These are phyloP conservation scores for Lithodes maja DNA, from an alignment of 2,888 invertebrate species.

Conservation along the genomic window DNA sequence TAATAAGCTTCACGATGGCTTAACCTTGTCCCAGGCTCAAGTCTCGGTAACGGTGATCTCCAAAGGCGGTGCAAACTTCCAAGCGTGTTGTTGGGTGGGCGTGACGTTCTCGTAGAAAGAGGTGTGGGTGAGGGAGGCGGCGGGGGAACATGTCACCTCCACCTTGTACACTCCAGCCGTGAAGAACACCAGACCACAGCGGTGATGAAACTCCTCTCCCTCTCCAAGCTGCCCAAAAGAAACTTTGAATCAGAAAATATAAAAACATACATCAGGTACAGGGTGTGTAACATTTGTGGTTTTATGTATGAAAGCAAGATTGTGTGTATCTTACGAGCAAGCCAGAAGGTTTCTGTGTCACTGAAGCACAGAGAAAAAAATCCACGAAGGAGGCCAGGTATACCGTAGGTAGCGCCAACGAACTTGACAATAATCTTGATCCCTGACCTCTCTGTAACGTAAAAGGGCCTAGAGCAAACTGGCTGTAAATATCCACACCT, in stretches of 20 bases:
- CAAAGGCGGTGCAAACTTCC: constrained; percentile 69
- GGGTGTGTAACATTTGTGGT: no score
- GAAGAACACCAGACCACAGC: constrained; percentile 68
- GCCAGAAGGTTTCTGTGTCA: no score
- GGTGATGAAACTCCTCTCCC: constrained; percentile 55
- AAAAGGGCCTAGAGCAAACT: no score
- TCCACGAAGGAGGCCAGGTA: neutral
- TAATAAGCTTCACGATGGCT: no score
- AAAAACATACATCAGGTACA: no score
- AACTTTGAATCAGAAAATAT: no score
- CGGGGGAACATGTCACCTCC: constrained; percentile 68
- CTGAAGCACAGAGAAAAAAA: neutral
- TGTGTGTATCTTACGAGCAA: no score
- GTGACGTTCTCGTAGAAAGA: constrained; percentile 53
- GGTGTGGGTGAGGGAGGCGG: constrained; percentile 46
- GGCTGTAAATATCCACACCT: no score
- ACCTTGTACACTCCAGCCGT: constrained; percentile 68
- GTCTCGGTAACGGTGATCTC: constrained; percentile 64
- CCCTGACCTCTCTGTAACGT: no score
- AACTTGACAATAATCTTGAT: no score
- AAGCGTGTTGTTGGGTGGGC: constrained; percentile 62
- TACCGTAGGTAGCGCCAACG: no score
- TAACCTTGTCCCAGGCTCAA: neutral
- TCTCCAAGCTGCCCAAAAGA: constrained; percentile 46
- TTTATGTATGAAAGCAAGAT: no score